Base-by-base conservation (phyloP, 2,888 invertebrate genomes). In the Eristalis pertinax region DNA sequence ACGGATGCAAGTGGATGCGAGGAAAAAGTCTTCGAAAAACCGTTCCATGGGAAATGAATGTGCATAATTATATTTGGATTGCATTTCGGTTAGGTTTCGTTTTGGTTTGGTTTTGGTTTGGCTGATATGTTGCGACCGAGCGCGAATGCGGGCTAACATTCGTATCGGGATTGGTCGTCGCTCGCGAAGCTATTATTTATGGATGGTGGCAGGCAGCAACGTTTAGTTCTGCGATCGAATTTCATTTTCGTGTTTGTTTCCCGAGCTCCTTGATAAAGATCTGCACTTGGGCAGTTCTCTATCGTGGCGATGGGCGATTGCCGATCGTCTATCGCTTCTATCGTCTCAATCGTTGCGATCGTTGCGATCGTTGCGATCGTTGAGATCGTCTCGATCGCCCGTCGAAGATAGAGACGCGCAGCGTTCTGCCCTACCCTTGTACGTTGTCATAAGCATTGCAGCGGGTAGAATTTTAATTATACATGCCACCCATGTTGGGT, bases 41-140 rank as follows among this genome's bases (percentile, higher is more conserved):
- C 78, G 82, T 82, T 86, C 50, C 70, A 75, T 82, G 82, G 72
- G 75, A 83, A 79, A 87, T 83, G 79, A 87, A 87, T 87, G 87
- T 87, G 83, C 87, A 87, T 87, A 87, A 87, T 87, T 87, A 87
- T 83, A 83, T 79, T 83, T 73, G 83, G 70, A 79, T 74, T 86
- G 69, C 50, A 75, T 75, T 86, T 82, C 41, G 69, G 76, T 77
- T 81, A 11, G 58, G 72, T 58, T 80, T 63, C 2, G 77, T 69
- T 64, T 26, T 4, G 32, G 1, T 29, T 26, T 26, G 26, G 2
- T 26, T 29, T 29, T 29, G 29, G 68, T 56, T 80, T 63, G 4
- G 77, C 64, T 64, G 77, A 81, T 81, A 74, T 74, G 78, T 75
- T 15, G 58, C 56, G 72, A 68, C 58, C 19, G 35, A 50, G 43